Evolutionary conservation across 2,113 vertebrate species (phyloP), one percentile per base, ranked within the genome.

Genomic region (Pelodiscus sinensis): DNA sequence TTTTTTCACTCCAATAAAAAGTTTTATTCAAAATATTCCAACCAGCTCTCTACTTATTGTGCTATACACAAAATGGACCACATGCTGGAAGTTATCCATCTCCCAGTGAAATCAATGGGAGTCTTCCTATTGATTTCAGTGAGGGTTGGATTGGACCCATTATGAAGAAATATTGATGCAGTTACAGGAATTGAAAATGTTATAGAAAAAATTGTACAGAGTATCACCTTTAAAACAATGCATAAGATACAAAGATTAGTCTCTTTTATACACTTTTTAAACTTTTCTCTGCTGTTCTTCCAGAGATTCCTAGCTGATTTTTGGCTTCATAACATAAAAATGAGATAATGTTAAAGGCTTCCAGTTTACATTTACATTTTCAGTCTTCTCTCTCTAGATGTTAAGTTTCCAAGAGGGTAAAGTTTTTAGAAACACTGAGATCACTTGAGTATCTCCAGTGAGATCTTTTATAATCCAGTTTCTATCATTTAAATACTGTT

Each of bases 401-500:
- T 77, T 77, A 38, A 75, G 38, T 25, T 77, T 77, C 22, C 24
- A 77, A 77, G 60, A 87, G 92, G 21, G 68, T 79, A 68, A 94
- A 81, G 51, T 85, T 93, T 94, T 68, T 71, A 35, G n/a, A 87
- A 94, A 55, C 71, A 89, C 75, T 88, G 93, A 52, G 83, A 77
- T 90, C 88, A 79, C 55, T 6, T 44, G 77, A 71, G 65, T 35
- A 71, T 9, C 86, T 94, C 93, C 55, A 92, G 94, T 90, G 9
- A 93, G 35, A 35, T 90, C 55, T 82, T 93, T 93, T 86, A 90
- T 55, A 29, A 83, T 21, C 35, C 18, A 29, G 84, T 55, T 44
- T 88, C 86, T 65, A 82, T 93, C 80, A 77, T 50, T 90, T 93
- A 94, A 96, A 94, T 95, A 95, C 71, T 90, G 65, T 38, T 92